These are phyloP conservation scores for Lontra canadensis DNA, from an alignment of 2,113 vertebrate genomes.

Conservation along the genomic window DNA sequence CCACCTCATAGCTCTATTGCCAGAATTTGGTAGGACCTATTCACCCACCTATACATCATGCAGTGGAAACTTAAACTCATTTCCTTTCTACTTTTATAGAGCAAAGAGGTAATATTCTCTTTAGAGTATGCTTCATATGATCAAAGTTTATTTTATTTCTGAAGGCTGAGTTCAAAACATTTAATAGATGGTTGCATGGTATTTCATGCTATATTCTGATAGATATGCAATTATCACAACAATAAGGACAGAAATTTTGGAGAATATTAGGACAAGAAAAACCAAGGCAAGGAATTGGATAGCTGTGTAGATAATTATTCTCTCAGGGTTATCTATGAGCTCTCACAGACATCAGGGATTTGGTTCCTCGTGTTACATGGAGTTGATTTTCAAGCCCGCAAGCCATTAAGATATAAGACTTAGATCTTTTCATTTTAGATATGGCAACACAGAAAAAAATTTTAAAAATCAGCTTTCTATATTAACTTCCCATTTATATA, in stretches of 20 bases:
- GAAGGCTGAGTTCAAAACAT: not conserved
- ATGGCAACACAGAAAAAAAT: conserved; percentile 48
- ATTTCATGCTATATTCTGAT: not conserved
- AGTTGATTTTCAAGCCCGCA: conserved; percentile 39
- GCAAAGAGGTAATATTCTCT: not conserved
- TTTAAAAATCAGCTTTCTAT: conserved; percentile 20
- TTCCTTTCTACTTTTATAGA: not conserved
- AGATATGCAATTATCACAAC: not conserved
- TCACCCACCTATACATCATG: not conserved
- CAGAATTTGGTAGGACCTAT: not conserved
- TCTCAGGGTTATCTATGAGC: not conserved
- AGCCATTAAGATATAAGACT: conserved; percentile 47
- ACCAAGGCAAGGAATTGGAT: not conserved
- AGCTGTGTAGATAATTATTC: not conserved
- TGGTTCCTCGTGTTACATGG: not conserved
- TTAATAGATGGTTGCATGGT: not conserved
- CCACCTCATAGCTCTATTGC: not conserved
- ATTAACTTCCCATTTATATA: conserved; percentile 55
- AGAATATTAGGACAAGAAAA: not conserved
- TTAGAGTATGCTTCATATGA: not conserved
- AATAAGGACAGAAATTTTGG: not conserved
- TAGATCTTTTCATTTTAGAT: conserved; percentile 46
- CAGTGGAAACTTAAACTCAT: not conserved
- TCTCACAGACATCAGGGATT: not conserved
- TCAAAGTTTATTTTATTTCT: conserved; percentile 24